Evolutionary conservation across 2,888 invertebrate genomes (phyloP), one percentile per base, ranked within the genome.

Genomic region (Scaptomyza flava): DNA sequence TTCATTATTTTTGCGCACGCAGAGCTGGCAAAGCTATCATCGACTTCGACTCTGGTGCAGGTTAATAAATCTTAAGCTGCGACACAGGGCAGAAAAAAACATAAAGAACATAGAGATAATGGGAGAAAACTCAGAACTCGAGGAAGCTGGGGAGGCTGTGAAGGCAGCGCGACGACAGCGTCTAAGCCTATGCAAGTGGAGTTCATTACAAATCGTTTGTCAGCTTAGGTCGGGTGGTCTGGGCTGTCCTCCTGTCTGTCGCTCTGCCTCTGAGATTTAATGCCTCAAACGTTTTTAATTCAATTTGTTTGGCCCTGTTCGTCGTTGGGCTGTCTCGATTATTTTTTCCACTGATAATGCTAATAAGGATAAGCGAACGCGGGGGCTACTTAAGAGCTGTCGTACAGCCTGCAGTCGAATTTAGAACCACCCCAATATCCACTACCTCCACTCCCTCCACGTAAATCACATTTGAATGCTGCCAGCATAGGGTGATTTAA

Each of bases 171-270:
- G 68, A 57, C 57, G 51, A 54, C 66, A 54, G 51, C 50, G 76
- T 80, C 87, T 86, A 82, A 82, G 81, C 81, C 68, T 59, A 67
- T 68, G 70, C 73, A 69, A 76, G 70, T 57, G 54, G 88, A 84
- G 85, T 89, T 89, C 87, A 87, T 89, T 85, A 87, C 89, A 85
- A 85, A 89, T 89, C 84, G 84, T 89, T 83, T 82, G 87, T 79
- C 84, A 85, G 84, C 84, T 85, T 85, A 85, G 60, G 12, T 20
- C 9, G 53, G 36, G 27, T n/a, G 47, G 56, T 38, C 14, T 14
- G 38, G 51, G 20, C 48, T 50, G 34, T 14, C 41, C 9, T 41
- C 41, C 33, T 9, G 14, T 42, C 45, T 50, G 36, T 8, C 42
- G 11, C 27, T 8, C 41, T 12, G 9, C 14, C 33, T 68, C 33